A percentile compares a stretch with the other conserved stretches of the same genome.
phyloP scores from a whole-genome alignment of 2,888 invertebrate species.

The Acanthosepion lycidas region DNA sequence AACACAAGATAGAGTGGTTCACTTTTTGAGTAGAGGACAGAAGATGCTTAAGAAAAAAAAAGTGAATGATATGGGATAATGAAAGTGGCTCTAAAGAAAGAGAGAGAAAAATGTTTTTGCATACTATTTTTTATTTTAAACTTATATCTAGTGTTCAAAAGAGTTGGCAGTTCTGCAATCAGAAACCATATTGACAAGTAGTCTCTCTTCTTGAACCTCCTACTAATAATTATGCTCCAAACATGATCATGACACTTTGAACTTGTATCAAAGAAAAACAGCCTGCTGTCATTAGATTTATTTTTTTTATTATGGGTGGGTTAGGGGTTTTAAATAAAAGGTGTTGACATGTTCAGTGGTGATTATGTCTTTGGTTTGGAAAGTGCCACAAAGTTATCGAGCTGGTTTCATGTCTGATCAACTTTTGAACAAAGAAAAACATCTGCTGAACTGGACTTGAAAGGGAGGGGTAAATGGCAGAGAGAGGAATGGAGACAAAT shows the following conservation, averaged over 20 bases:
- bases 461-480: not conserved
- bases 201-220: not conserved
- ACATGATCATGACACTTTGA: not conserved
- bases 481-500: not conserved
- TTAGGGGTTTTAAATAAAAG: not conserved
- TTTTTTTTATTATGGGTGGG: not conserved
- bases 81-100: not conserved
- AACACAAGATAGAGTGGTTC: not conserved
- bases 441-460: not conserved
- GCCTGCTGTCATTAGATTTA: not conserved
- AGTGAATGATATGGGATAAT: too few relatives aligned
- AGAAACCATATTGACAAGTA: not conserved
- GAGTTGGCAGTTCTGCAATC: not conserved
- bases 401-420: slow-evolving; percentile 17
- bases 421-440: slow-evolving; percentile 7
- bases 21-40: too few relatives aligned
- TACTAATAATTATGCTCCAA: not conserved
- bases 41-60: not conserved
- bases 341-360: not conserved
- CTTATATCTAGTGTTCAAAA: not conserved
- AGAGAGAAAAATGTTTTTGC: not conserved
- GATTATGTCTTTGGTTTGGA: not conserved
- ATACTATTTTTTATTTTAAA: not conserved
- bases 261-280: not conserved
- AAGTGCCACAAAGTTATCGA: not conserved